Percentiles rank a stretch among this genome's conserved stretches.
phyloP scores from a whole-genome alignment of 2,797 vertebrate species.

The Clangula hyemalis region DNA sequence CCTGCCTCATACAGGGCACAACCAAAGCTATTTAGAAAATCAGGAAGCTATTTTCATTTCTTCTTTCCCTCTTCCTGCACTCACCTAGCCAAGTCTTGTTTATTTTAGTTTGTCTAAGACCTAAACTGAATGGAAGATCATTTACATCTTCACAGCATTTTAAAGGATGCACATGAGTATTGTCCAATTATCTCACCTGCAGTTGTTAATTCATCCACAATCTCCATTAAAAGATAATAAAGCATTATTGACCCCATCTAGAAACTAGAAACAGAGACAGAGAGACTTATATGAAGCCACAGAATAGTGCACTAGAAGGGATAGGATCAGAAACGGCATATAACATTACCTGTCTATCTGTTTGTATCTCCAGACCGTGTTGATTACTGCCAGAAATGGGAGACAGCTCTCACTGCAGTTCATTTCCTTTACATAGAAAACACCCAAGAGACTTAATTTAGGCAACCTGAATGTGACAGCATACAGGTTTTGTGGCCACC shows the following conservation, averaged over 20 bases:
- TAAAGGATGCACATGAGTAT: not conserved
- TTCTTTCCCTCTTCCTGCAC: not conserved
- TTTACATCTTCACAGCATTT: not conserved
- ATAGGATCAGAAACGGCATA: not conserved
- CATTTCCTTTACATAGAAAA: not conserved
- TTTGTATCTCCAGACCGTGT: not conserved
- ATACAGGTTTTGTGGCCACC: not conserved
- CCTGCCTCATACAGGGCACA: not conserved
- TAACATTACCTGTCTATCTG: fast-evolving
- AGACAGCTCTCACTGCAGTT: not conserved
- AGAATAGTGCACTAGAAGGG: not conserved
- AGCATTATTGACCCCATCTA: not conserved
- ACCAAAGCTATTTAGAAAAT: not conserved
- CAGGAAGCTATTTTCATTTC: not conserved
- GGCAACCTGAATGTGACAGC: not conserved
- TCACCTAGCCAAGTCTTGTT: not conserved
- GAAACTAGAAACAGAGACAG: not conserved
- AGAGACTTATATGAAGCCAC: not conserved
- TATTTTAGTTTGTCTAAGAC: not conserved
- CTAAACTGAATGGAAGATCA: not conserved
- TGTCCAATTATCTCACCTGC: not conserved
- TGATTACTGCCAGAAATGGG: not conserved
- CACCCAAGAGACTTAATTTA: not conserved
- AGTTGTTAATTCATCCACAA: not conserved
- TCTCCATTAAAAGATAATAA: not conserved